phyloP scores from a whole-genome alignment of 2,113 vertebrate genomes.

The Notiomystis cincta region DNA sequence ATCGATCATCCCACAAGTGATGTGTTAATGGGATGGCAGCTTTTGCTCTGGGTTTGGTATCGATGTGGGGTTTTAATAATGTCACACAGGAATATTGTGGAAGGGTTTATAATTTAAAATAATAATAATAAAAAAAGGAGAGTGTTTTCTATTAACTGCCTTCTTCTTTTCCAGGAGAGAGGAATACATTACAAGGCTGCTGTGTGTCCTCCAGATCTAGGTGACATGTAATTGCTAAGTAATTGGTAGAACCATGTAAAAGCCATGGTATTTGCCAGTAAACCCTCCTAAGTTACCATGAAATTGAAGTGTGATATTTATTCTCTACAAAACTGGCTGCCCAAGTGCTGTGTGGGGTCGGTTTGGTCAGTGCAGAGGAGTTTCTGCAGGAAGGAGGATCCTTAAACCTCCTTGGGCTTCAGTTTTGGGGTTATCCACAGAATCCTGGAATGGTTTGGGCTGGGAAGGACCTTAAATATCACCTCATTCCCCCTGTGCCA shows the following conservation, averaged over 20 bases:
- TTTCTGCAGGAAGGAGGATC: neutral
- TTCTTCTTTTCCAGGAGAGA: neutral
- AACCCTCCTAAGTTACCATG: conserved; percentile 58
- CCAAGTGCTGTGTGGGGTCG: neutral
- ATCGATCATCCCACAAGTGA: neutral
- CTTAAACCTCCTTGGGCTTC: neutral
- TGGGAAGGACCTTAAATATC: neutral
- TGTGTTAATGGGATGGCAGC: conserved; percentile 32
- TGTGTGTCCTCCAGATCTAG: conserved; percentile 42
- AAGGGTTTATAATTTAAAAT: neutral
- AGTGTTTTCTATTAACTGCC: conserved; percentile 1
- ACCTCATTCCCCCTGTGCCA: neutral
- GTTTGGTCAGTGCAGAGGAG: neutral
- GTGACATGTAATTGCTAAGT: conserved; percentile 55
- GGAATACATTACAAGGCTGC: neutral
- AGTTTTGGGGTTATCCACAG: neutral
- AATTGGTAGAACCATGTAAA: conserved; percentile 64
- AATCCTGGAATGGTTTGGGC: neutral
- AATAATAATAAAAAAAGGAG: neutral
- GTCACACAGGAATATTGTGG: neutral
- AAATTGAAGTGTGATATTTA: conserved; percentile 59
- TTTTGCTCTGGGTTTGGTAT: neutral
- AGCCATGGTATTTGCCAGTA: conserved; percentile 54
- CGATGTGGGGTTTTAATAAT: conserved; percentile 3
- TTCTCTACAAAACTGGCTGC: neutral